Base-by-base conservation (phyloP, 2,113 vertebrate genomes). In the Megalops atlanticus region DNA sequence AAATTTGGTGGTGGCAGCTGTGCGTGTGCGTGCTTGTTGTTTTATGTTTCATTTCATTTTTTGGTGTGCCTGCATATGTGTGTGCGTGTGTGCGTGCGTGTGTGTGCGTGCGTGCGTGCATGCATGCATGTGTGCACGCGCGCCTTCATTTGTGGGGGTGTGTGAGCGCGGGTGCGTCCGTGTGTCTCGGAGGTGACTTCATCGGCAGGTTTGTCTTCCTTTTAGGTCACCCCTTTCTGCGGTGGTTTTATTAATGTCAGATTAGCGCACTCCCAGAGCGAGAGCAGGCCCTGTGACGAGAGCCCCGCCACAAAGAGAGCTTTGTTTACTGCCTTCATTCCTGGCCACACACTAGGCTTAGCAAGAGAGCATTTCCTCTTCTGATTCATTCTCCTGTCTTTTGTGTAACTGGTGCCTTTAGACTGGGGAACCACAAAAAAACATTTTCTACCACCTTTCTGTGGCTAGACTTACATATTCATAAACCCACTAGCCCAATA, bases 341-440 rank as follows among this genome's bases (percentile, higher is more conserved):
- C 89, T 89, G 91, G 87, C 92, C 92, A 92, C 90, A 93, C 88
- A 88, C 90, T 87, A 84, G 83, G 88, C 87, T 92, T 85, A 90
- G 86, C 84, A 85, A 88, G 88, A 89, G 88, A 91, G 88, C 89
- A 91, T 92, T 94, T 94, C 92, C 93, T 93, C 89, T 87, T 82
- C 88, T 91, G 87, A 93, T 90, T 89, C 89, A 89, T 90, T 85
- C 86, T 78, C 64, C 84, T 84, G 76, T 87, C 85, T 81, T 90
- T 89, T 88, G 85, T 90, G 83, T 85, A 91, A 89, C 89, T 88
- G 76, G 85, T 85, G 78, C 88, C 84, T 88, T 85, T 89, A 86
- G 83, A 85, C 86, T 86, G 89, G 75, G 81, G 86, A 84, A 88
- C 52, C 80, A 78, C 87, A 74, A 74, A 68, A 75, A 74, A 70